phyloP scores from a whole-genome alignment of 2,888 invertebrate species.

The Macaria liturata region DNA sequence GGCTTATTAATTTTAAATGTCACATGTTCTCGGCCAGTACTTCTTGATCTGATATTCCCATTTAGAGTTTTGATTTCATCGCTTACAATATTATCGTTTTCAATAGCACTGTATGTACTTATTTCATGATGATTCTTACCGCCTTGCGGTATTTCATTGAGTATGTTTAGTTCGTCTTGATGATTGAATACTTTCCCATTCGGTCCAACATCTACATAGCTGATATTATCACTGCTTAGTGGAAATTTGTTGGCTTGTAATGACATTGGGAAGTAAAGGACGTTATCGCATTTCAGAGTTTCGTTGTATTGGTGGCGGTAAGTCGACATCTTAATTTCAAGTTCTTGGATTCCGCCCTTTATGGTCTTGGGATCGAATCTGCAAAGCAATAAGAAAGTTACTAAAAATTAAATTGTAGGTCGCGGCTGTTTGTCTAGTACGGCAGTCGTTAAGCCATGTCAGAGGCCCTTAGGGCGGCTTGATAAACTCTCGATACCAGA shows the following conservation, averaged over 20 bases:
- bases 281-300: conserved; percentile 60
- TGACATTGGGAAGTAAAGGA: conserved; percentile 77
- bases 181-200: conserved; percentile 13
- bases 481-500: no score
- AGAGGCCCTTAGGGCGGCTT: no score
- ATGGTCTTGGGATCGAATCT: conserved; percentile 69
- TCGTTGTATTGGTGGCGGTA: conserved; percentile 55
- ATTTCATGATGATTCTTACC: neutral
- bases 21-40: conserved; percentile 40
- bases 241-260: conserved; percentile 76
- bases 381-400: conserved; percentile 34
- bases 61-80: conserved; percentile 9
- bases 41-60: conserved; percentile 12
- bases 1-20: conserved; percentile 55
- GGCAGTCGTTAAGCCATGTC: no score
- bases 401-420: no score
- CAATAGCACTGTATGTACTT: neutral
- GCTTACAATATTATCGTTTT: neutral
- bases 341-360: conserved; percentile 62
- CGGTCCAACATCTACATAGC: conserved; percentile 29
- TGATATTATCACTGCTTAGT: conserved; percentile 57
- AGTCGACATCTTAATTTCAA: conserved; percentile 74
- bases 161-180: conserved; percentile 1
- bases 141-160: conserved; percentile 12
- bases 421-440: no score